Base-by-base conservation (phyloP, 2,888 invertebrate genomes). In the Dexiosoma caninum region DNA sequence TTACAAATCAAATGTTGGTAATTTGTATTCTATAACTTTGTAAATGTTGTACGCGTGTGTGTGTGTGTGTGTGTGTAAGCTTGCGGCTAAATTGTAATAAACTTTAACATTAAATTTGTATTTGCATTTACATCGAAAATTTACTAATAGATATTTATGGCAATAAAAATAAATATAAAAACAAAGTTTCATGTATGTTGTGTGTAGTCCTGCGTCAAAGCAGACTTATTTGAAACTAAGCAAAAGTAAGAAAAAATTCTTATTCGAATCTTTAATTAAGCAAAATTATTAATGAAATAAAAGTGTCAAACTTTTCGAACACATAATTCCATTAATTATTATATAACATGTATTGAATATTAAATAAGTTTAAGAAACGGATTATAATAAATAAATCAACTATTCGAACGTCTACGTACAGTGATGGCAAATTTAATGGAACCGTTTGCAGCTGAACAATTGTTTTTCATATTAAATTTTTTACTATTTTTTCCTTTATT, bases 51-150 rank as follows among this genome's bases (percentile, higher is more conserved):
- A 27, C 27, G 6, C 6, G 27, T 27, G 6, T 23, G 4, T 7
- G 12, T 14, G 12, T 66, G 6, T 23, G 4, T 7, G 12, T 14
- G 12, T 66, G 8, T 66, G 37, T 53, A 53, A 42, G 30, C 30
- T 40, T 67, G 40, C 32, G 16, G n/a, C 42, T 32, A 55, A 55
- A 42, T 67, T 42, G n/a, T 55, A 40, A 53, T 67, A 55, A 53
- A 67, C 40, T 42, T n/a, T 55, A 19, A 32, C 14, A 46, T 46
- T 42, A 14, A 37, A 66, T 40, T 67, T 42, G 32, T 66, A 51
- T 51, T 49, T 23, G 14, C 21, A 64, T 44, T 27, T 19, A 55
- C 19, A 55, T 55, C n/a, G n/a, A n/a, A n/a, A n/a, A n/a, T n/a
- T n/a, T n/a, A n/a, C 10, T 4, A 35, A 27, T 27, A 27, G 6